These are phyloP conservation scores for Oscheius sp. DNA, from an alignment of 2,888 invertebrate genomes.

Conservation along the genomic window DNA sequence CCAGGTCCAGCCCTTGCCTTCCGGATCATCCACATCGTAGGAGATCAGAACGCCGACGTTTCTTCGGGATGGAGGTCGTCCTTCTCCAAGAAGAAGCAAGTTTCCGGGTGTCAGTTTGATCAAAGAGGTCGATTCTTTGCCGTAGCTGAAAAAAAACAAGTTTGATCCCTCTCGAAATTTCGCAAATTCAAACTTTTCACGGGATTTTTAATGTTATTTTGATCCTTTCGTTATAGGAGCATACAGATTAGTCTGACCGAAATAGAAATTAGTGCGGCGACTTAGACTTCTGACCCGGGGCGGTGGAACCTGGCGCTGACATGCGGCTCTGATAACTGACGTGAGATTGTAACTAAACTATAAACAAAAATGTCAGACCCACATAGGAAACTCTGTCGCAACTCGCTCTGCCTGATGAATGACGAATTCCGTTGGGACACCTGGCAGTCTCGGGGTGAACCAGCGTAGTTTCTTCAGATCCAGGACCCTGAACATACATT, in stretches of 20 bases:
- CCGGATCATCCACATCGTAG: conserved; percentile 11
- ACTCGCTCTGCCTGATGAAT: background rate
- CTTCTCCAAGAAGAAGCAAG: conserved; percentile 27
- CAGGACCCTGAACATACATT: conserved; percentile 18
- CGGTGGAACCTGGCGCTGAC: too few species aligned
- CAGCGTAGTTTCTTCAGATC: conserved; percentile 23
- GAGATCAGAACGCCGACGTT: conserved; percentile 18
- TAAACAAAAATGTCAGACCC: background rate
- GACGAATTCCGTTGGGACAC: conserved; percentile 12
- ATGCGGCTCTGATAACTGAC: too few species aligned
- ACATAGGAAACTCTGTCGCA: conserved; percentile 22
- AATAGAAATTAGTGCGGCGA: too few species aligned
- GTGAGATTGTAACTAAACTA: too few species aligned
- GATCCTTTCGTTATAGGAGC: too few species aligned
- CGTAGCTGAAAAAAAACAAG: conserved; percentile 3
- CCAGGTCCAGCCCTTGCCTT: conserved; percentile 23
- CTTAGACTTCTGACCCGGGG: too few species aligned
- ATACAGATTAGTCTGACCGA: too few species aligned
- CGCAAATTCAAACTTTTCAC: too few species aligned
- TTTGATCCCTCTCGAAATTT: too few species aligned
- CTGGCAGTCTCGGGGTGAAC: conserved; percentile 22
- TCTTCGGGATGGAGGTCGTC: conserved; percentile 1
- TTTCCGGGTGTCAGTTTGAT: conserved; percentile 12
- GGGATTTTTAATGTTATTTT: too few species aligned
- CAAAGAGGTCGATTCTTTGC: conserved; percentile 8